Evolutionary conservation across 2,113 vertebrate genomes (phyloP).

Genomic region (Microcebus griseorufus): DNA sequence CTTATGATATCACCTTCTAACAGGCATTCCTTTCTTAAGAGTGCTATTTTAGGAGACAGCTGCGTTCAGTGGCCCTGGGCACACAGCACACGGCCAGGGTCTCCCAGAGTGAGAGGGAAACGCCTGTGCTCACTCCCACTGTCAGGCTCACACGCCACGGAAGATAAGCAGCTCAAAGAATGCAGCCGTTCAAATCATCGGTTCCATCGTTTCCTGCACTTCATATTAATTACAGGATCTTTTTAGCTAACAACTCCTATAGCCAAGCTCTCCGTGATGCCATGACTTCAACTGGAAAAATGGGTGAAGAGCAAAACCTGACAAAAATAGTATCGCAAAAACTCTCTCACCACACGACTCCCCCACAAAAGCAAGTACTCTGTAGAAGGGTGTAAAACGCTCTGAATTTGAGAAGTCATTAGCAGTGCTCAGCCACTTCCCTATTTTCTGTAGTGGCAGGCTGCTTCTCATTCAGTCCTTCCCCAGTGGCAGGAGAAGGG

Average conservation of each 20-base stretch:
- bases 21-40: neutral
- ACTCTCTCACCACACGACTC: neutral
- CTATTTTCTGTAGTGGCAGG: conserved; percentile 30
- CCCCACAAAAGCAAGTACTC: neutral
- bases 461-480: neutral
- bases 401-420: neutral
- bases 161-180: conserved; percentile 75
- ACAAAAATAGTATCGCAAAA: neutral
- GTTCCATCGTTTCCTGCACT: conserved; percentile 72
- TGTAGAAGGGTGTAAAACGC: neutral
- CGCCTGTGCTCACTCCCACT: conserved; percentile 49
- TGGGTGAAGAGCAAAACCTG: neutral
- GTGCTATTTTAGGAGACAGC: neutral
- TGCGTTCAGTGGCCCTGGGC: neutral
- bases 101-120: neutral
- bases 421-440: conserved; percentile 6
- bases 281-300: conserved; percentile 32
- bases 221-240: conserved; percentile 78
- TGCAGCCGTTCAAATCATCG: conserved; percentile 60
- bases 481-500: neutral
- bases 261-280: neutral
- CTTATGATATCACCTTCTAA: neutral
- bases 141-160: conserved; percentile 57
- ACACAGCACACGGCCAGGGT: neutral
- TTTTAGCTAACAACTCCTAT: conserved; percentile 48